A percentile compares a stretch with the other conserved stretches of the same genome.
Conservation (phyloP, 2,113 vertebrate species). For the Platysternon megacephalum region DNA sequence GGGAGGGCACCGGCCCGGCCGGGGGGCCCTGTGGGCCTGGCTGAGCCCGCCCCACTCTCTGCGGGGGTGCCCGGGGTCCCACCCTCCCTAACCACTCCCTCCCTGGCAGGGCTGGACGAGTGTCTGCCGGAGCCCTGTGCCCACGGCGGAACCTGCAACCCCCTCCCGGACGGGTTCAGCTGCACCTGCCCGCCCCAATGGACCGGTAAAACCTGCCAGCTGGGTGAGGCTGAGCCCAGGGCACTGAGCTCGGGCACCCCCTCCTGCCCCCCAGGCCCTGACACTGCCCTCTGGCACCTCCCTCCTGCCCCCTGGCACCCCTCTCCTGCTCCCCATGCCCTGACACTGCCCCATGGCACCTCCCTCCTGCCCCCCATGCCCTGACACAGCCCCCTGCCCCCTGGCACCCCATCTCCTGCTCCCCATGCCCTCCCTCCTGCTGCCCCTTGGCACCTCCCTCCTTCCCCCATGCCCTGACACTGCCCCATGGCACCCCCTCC, state of each 20-base stretch:
- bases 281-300: neutral
- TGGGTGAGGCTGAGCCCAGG: neutral
- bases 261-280: no score
- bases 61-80: fast-evolving
- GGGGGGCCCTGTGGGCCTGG: neutral
- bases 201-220: slow-evolving; percentile 44
- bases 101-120: neutral
- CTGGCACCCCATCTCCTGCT: no score
- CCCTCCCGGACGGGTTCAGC: slow-evolving; percentile 50
- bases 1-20: neutral
- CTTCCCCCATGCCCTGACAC: no score
- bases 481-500: no score
- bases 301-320: neutral
- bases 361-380: neutral
- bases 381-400: no score
- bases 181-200: slow-evolving; percentile 59
- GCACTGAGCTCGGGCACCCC: fast-evolving
- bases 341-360: no score
- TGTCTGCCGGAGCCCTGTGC: slow-evolving; percentile 66
- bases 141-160: slow-evolving; percentile 56
- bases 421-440: no score
- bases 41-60: neutral
- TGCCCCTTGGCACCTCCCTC: neutral
- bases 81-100: neutral
- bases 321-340: no score